These are phyloP conservation scores for Saguinus imperator DNA, from an alignment of 2,113 vertebrate genomes.

Conservation along the genomic window DNA sequence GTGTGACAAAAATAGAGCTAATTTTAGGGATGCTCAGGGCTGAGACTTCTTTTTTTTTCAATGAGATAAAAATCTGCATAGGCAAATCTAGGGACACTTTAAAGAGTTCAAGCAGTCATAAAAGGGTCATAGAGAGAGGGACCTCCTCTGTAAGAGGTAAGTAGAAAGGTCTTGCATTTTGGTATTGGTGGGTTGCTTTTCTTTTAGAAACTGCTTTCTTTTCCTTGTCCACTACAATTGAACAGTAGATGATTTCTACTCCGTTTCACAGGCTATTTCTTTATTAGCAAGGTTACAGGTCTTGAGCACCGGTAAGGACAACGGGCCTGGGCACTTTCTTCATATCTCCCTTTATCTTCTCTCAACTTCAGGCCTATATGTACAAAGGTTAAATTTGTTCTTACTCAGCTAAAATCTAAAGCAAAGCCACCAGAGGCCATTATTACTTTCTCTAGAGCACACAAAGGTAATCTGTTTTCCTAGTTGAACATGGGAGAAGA, in stretches of 20 bases:
- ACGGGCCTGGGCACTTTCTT: not conserved
- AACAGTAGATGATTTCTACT: not conserved
- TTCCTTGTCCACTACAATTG: not conserved
- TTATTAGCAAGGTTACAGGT: not conserved
- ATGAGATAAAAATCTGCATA: constrained; percentile 36
- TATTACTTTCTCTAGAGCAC: not conserved
- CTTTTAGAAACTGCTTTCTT: not conserved
- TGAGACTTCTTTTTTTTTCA: constrained; percentile 14
- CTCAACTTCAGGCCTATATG: not conserved
- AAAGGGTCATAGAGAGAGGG: not conserved
- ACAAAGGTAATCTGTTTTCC: not conserved
- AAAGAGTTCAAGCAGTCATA: not conserved
- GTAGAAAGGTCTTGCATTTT: not conserved
- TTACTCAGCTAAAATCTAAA: not conserved
- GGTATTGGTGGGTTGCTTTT: not conserved
- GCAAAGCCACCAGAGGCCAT: not conserved
- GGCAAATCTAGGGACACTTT: not conserved
- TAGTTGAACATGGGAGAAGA: not conserved
- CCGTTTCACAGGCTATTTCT: not conserved
- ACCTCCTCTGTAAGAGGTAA: not conserved
- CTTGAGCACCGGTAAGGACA: not conserved
- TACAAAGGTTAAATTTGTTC: not conserved
- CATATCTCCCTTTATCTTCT: not conserved
- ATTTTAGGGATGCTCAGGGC: constrained; percentile 43
- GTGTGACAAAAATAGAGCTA: constrained; percentile 48